phyloP scores from a whole-genome alignment of 2,113 vertebrate genomes.

The Tetrax tetrax region DNA sequence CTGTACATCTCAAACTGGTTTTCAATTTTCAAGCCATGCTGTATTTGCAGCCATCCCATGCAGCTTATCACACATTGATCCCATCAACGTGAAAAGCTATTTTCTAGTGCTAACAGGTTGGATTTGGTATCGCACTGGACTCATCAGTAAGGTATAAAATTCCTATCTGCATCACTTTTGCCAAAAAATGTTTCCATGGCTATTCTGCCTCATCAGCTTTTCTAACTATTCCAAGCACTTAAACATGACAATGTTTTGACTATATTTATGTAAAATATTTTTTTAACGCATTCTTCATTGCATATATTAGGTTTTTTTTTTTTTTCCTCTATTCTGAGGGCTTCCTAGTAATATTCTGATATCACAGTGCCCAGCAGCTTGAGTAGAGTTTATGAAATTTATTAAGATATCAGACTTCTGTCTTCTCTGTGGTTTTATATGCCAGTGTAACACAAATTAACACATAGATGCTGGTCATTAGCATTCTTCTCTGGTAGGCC shows the following conservation, averaged over 20 bases:
- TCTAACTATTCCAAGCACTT: neutral
- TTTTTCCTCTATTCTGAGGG: neutral
- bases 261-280: neutral
- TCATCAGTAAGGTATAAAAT: neutral
- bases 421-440: neutral
- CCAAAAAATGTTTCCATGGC: neutral
- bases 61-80: neutral
- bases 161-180: neutral
- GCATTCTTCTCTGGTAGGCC: neutral
- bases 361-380: neutral
- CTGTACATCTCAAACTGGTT: neutral
- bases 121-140: neutral
- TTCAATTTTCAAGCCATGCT: neutral
- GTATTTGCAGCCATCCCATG: neutral
- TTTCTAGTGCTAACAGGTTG: neutral
- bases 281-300: neutral
- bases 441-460: neutral
- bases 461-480: neutral
- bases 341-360: neutral
- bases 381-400: neutral
- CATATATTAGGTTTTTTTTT: neutral
- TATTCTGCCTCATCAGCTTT: neutral
- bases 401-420: neutral
- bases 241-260: neutral
- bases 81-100: constrained; percentile 7